A percentile compares a stretch with the other conserved stretches of the same genome.
These are phyloP conservation scores for Aleiodes sp. DNA, from an alignment of 1,140 invertebrate species.

Conservation along the genomic window DNA sequence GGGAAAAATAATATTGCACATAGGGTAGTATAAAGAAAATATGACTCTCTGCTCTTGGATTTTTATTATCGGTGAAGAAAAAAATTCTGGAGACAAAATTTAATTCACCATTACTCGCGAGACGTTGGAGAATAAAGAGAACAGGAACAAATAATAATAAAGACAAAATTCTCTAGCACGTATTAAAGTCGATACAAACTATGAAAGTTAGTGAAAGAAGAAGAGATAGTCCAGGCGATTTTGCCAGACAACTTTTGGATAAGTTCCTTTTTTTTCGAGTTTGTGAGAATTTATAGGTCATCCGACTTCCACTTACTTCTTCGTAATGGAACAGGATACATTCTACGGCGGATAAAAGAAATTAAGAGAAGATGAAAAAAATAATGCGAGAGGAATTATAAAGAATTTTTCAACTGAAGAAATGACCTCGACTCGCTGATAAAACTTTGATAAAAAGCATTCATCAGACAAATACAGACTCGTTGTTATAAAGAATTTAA, in stretches of 20 bases:
- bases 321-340: background rate
- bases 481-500: background rate
- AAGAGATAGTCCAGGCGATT: background rate
- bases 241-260: background rate
- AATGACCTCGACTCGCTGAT: background rate
- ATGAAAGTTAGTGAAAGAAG: background rate
- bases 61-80: no score
- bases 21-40: no score
- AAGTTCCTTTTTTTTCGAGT: background rate
- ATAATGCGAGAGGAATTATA: background rate
- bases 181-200: background rate
- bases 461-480: background rate
- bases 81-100: background rate
- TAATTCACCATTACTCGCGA: no score
- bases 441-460: background rate
- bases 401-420: no score
- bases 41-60: no score
- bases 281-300: constrained; percentile 7
- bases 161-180: background rate
- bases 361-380: no score
- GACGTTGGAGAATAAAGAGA: background rate
- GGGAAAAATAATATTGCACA: background rate
- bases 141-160: background rate
- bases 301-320: background rate
- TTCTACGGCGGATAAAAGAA: no score